phyloP scores from a whole-genome alignment of 1,140 invertebrate genomes.

The Cephus cinctus region DNA sequence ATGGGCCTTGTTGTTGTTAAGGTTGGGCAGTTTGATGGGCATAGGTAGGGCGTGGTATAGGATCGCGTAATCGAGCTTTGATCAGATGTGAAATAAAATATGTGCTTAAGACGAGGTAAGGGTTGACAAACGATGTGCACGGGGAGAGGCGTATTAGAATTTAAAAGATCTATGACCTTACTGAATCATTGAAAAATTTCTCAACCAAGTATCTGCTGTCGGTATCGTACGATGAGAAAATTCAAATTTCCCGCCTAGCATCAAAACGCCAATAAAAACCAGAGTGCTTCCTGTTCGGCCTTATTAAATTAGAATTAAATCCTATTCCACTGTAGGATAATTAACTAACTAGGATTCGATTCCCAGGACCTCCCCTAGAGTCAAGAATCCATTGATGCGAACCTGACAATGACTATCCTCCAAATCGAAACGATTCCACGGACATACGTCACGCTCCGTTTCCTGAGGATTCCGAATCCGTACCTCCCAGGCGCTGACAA shows the following conservation, averaged over 20 bases:
- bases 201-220: too few species aligned
- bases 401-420: background rate
- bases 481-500: background rate
- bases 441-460: background rate
- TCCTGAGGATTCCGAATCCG: background rate
- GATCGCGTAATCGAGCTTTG: conserved; percentile 26
- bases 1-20: conserved; percentile 27
- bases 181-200: too few species aligned
- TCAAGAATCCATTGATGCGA: too few species aligned
- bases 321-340: background rate
- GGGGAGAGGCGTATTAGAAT: too few species aligned
- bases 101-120: conserved; percentile 12
- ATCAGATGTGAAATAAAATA: conserved; percentile 28
- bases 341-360: background rate
- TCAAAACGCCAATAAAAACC: too few species aligned
- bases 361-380: background rate
- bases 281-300: background rate
- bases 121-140: conserved; percentile 19
- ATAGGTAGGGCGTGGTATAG: too few species aligned
- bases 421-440: conserved; percentile 5
- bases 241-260: too few species aligned
- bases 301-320: conserved; percentile 1
- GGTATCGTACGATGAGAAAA: too few species aligned
- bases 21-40: conserved; percentile 11
- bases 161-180: too few species aligned